A percentile compares a stretch with the other conserved stretches of the same genome.
These are phyloP conservation scores for Phragmatobia fuliginosa DNA, from an alignment of 2,888 invertebrate species.

Conservation along the genomic window DNA sequence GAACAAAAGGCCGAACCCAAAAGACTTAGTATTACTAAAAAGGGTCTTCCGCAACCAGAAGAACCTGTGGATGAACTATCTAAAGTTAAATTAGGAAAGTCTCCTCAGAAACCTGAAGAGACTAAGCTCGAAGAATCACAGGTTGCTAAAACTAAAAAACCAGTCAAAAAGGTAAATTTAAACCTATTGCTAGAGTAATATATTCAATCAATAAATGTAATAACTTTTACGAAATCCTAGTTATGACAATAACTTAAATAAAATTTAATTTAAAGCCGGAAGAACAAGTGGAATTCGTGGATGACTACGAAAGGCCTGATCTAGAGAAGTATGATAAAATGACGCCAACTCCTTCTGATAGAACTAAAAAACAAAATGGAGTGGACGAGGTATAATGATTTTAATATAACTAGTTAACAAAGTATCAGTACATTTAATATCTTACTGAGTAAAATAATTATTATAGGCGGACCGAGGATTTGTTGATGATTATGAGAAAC, in stretches of 20 bases:
- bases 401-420: neutral
- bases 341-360: slow-evolving; percentile 77
- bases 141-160: slow-evolving; percentile 73
- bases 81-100: slow-evolving; percentile 76
- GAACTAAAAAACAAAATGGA: slow-evolving; percentile 79
- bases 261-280: slow-evolving; percentile 65
- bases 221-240: too few relatives aligned
- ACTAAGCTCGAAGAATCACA: slow-evolving; percentile 75
- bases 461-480: slow-evolving; percentile 81
- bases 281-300: slow-evolving; percentile 85
- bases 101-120: slow-evolving; percentile 73
- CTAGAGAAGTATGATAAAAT: slow-evolving; percentile 90
- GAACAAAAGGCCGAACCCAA: slow-evolving; percentile 71
- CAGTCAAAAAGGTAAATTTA: slow-evolving; percentile 73
- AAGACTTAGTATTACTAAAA: slow-evolving; percentile 74
- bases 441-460: neutral
- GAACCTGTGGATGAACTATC: slow-evolving; percentile 80
- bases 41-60: slow-evolving; percentile 75
- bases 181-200: neutral
- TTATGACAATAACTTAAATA: neutral
- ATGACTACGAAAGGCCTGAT: slow-evolving; percentile 91
- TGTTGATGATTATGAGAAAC: slow-evolving; percentile 90
- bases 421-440: neutral
- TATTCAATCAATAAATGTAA: too few relatives aligned
- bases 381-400: slow-evolving; percentile 70